These are phyloP conservation scores for Galaxias olidus DNA, from an alignment of 2,797 vertebrate genomes.

Conservation along the genomic window DNA sequence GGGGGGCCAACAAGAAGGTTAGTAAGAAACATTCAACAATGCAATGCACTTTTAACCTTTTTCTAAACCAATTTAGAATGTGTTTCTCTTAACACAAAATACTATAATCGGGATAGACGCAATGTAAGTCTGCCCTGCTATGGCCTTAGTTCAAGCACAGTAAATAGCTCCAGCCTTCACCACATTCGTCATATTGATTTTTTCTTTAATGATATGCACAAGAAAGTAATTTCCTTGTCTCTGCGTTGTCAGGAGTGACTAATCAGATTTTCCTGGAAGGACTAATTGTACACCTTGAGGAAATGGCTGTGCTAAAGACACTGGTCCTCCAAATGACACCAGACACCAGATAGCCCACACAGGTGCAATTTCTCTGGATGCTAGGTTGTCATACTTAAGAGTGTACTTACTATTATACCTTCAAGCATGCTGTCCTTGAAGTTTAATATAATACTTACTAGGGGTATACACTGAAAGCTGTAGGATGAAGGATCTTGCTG, in stretches of 20 bases:
- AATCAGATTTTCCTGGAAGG: conserved; percentile 78
- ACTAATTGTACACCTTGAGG: conserved; percentile 76
- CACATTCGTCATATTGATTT: conserved; percentile 86
- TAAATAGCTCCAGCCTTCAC: conserved; percentile 75
- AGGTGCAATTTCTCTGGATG: conserved; percentile 61
- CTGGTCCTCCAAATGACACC: conserved; percentile 71
- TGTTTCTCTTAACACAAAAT: conserved; percentile 65
- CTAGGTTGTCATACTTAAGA: conserved; percentile 64
- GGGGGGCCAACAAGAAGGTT: conserved; percentile 14
- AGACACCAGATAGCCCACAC: conserved; percentile 61
- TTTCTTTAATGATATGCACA: conserved; percentile 86
- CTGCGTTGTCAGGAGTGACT: conserved; percentile 82
- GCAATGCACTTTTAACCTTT: conserved; percentile 23
- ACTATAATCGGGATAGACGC: conserved; percentile 58
- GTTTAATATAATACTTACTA: no score
- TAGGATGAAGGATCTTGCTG: no score
- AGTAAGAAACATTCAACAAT: conserved; percentile 1
- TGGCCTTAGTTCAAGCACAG: conserved; percentile 71
- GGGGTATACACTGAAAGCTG: no score
- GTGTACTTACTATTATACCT: conserved; percentile 29
- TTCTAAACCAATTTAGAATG: conserved; percentile 33
- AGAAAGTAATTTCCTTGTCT: conserved; percentile 87
- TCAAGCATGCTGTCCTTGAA: conserved; percentile 9
- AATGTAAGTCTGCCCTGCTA: conserved; percentile 45
- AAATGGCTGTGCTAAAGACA: conserved; percentile 76